These are phyloP conservation scores for Drosophila lini DNA, from an alignment of 1,140 invertebrate species.

Conservation along the genomic window DNA sequence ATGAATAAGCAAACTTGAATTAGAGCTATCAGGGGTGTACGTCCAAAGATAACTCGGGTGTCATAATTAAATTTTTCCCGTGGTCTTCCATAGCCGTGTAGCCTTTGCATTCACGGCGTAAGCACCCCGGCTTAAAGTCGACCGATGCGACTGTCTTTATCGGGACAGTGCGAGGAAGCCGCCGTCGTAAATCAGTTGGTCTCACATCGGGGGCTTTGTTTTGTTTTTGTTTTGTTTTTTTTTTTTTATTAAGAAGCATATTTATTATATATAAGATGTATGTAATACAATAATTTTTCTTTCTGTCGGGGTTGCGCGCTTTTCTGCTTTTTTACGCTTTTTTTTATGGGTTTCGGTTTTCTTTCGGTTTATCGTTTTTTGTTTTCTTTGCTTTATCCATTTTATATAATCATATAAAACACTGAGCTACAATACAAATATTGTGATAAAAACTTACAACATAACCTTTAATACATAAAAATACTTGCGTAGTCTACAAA, in stretches of 20 bases:
- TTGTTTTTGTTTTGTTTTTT: slow-evolving; percentile 56
- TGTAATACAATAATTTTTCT: slow-evolving; percentile 82
- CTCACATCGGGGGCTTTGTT: slow-evolving; percentile 49
- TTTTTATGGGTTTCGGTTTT: slow-evolving; percentile 58
- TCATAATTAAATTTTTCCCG: slow-evolving; percentile 78
- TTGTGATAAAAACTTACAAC: slow-evolving; percentile 84
- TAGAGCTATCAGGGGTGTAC: slow-evolving; percentile 67
- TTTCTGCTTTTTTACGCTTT: slow-evolving; percentile 49
- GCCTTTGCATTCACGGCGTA: slow-evolving; percentile 18
- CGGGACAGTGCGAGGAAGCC: slow-evolving; percentile 53
- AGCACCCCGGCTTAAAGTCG: slow-evolving; percentile 63
- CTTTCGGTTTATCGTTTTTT: slow-evolving; percentile 50
- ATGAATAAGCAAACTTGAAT: slow-evolving; percentile 55
- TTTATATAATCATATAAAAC: slow-evolving; percentile 84
- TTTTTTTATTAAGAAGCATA: slow-evolving; percentile 82
- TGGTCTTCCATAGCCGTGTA: slow-evolving; percentile 17
- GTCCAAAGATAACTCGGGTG: slow-evolving; percentile 75
- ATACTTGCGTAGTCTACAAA: slow-evolving; percentile 84
- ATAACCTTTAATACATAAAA: slow-evolving; percentile 84
- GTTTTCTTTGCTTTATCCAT: slow-evolving; percentile 64
- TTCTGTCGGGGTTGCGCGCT: slow-evolving; percentile 56
- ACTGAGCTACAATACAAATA: slow-evolving; percentile 85
- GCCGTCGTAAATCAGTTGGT: slow-evolving; percentile 66
- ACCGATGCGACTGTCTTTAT: slow-evolving; percentile 52
- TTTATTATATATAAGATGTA: slow-evolving; percentile 84